phyloP scores from a whole-genome alignment of 2,888 invertebrate genomes.

The Philereme vetulata region DNA sequence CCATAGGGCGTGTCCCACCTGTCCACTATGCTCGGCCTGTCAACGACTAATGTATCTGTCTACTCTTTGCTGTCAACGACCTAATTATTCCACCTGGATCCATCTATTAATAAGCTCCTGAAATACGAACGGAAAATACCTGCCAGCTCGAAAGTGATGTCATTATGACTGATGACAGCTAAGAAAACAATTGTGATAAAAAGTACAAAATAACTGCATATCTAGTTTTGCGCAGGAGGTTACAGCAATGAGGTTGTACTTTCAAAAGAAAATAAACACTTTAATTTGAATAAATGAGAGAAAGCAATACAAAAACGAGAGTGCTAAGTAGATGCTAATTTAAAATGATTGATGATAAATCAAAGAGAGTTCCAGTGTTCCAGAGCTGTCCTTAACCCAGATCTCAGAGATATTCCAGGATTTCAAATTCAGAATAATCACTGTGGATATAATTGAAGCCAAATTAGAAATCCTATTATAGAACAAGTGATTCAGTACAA shows the following conservation, averaged over 20 bases:
- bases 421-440: slow-evolving; percentile 40
- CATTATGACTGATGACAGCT: slow-evolving; percentile 45
- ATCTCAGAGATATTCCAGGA: slow-evolving; percentile 39
- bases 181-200: slow-evolving; percentile 14
- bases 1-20: slow-evolving; percentile 52
- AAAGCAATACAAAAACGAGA: slow-evolving; percentile 26
- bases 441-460: slow-evolving; percentile 48
- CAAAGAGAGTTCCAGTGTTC: slow-evolving; percentile 38
- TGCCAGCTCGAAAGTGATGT: slow-evolving; percentile 31
- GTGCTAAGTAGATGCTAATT: slow-evolving; percentile 37
- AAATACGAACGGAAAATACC: slow-evolving; percentile 29
- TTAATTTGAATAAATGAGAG: slow-evolving; percentile 14
- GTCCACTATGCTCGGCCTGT: slow-evolving; percentile 38
- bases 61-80: slow-evolving; percentile 53
- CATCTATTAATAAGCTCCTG: slow-evolving; percentile 47
- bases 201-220: slow-evolving; percentile 15
- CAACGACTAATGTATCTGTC: slow-evolving; percentile 41
- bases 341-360: slow-evolving; percentile 43
- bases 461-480: slow-evolving; percentile 33
- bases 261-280: background rate
- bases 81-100: slow-evolving; percentile 57
- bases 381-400: slow-evolving; percentile 48
- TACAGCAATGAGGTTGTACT: slow-evolving; percentile 1
- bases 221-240: slow-evolving; percentile 16
- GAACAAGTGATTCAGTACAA: slow-evolving; percentile 36